These are phyloP conservation scores for Umimayanthus kanabou DNA, from an alignment of 92 coral and sea anemone species.

Conservation along the genomic window DNA sequence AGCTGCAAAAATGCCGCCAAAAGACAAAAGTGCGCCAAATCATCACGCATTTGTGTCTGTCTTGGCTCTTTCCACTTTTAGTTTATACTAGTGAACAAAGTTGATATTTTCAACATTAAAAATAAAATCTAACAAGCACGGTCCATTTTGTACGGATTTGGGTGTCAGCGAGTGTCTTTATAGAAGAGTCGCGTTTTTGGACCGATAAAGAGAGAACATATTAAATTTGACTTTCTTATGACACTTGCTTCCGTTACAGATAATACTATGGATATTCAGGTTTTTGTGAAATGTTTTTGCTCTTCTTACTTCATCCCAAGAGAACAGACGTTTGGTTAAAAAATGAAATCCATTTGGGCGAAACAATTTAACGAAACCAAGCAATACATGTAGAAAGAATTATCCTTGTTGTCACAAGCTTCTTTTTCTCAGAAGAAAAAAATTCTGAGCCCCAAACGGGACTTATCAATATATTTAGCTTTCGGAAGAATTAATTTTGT, in stretches of 20 bases:
- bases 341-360: too few relatives aligned
- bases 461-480: background rate
- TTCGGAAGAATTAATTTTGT: background rate
- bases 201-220: background rate
- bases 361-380: background rate
- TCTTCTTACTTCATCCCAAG: too few relatives aligned
- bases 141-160: background rate
- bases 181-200: background rate
- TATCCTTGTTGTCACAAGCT: too few relatives aligned
- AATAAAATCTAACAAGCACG: background rate
- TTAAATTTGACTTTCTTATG: too few relatives aligned
- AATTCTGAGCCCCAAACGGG: too few relatives aligned
- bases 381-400: too few relatives aligned
- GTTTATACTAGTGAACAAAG: background rate
- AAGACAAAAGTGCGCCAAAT: slow-evolving; percentile 8
- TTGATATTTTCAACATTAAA: background rate
- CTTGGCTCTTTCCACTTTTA: background rate
- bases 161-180: too few relatives aligned
- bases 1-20: too few relatives aligned
- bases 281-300: too few relatives aligned
- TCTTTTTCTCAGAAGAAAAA: too few relatives aligned
- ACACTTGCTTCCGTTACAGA: background rate
- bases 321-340: too few relatives aligned
- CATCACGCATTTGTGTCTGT: background rate
- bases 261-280: too few relatives aligned